These are phyloP conservation scores for Corythornis madagascariensis DNA, from an alignment of 2,113 vertebrate genomes.

Conservation along the genomic window DNA sequence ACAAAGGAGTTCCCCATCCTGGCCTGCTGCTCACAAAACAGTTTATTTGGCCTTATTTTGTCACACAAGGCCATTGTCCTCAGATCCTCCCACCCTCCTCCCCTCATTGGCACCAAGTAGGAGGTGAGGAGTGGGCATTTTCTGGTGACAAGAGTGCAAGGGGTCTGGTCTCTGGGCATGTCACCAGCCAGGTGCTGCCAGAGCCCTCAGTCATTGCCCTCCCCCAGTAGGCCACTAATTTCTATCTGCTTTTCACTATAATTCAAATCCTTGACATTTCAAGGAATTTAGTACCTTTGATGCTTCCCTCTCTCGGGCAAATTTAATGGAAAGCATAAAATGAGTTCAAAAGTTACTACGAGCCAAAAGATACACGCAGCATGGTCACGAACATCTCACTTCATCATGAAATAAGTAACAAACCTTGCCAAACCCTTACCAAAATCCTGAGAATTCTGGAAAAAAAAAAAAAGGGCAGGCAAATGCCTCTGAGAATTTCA, in stretches of 20 bases:
- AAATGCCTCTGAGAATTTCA: background rate
- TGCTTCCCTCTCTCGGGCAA: background rate
- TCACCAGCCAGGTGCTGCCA: background rate
- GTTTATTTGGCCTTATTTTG: background rate
- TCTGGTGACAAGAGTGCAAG: fast-evolving
- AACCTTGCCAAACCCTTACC: constrained; percentile 27
- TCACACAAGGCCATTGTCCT: fast-evolving
- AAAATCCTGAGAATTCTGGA: background rate
- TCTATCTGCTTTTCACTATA: background rate
- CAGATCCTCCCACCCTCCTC: background rate
- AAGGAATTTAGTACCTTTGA: background rate
- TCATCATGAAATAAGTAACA: background rate
- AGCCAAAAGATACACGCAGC: background rate
- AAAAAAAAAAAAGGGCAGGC: background rate
- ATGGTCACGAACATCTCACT: background rate
- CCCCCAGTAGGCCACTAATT: background rate
- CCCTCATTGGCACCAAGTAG: background rate
- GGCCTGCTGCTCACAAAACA: background rate
- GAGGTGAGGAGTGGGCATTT: background rate
- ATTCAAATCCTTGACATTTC: background rate
- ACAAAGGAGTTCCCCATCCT: background rate
- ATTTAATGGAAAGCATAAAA: background rate
- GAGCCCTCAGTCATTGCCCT: fast-evolving
- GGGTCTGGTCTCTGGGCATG: fast-evolving
- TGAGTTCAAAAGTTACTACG: background rate